Conservation (phyloP, 2,888 invertebrate genomes). For the Archips xylosteana region DNA sequence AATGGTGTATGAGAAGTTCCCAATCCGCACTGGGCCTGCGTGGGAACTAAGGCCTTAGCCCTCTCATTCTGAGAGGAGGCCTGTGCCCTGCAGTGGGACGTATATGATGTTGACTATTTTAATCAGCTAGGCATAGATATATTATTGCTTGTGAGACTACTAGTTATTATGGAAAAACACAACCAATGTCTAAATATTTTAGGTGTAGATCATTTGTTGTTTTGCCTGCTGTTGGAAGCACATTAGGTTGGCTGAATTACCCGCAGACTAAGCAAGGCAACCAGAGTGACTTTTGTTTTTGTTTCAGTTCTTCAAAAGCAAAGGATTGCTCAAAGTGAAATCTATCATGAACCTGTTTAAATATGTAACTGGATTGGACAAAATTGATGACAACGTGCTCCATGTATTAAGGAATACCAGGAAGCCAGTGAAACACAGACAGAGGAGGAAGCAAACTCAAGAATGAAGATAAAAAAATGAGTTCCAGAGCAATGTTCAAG, state of each 20-base stretch:
- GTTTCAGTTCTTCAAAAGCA: slow-evolving; percentile 1
- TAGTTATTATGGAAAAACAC: no score
- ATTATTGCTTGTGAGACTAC: no score
- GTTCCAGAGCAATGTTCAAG: no score
- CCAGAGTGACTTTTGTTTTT: neutral
- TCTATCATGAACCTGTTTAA: slow-evolving; percentile 6
- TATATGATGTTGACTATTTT: neutral
- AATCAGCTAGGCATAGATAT: neutral
- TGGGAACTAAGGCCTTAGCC: no score
- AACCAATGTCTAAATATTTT: no score
- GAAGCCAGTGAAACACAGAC: slow-evolving; percentile 4
- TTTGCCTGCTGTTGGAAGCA: no score
- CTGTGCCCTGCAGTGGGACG: no score
- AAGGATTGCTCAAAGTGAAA: slow-evolving; percentile 1
- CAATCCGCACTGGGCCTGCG: no score
- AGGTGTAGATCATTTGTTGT: no score
- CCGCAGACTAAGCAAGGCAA: neutral
- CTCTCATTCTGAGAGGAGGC: no score
- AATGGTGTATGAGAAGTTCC: no score
- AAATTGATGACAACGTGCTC: neutral
- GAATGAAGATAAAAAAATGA: neutral
- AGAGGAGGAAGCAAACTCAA: neutral
- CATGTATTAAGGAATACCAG: neutral
- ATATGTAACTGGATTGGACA: neutral
- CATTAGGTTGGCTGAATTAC: no score